phyloP scores from a whole-genome alignment of 2,888 invertebrate genomes.

The Lamellibrachia satsuma region DNA sequence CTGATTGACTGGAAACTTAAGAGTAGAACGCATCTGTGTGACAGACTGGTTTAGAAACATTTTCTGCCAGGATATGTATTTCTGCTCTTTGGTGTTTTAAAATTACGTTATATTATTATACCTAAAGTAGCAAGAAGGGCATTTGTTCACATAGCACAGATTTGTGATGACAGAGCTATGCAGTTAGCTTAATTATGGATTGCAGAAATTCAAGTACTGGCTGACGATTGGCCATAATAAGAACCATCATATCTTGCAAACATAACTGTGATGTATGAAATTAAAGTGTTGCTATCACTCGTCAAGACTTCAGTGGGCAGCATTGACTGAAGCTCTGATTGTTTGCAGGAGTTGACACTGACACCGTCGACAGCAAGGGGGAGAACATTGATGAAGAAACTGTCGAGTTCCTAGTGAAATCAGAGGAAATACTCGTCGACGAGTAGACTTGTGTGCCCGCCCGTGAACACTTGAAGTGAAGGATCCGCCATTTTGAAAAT shows the following conservation, averaged over 20 bases:
- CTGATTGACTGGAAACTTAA: too few species aligned
- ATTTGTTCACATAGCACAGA: too few species aligned
- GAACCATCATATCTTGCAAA: not conserved
- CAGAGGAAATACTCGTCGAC: constrained; percentile 77
- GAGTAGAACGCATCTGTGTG: too few species aligned
- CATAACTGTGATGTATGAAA: not conserved
- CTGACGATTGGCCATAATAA: not conserved
- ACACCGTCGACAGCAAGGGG: constrained; percentile 81
- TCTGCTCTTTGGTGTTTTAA: too few species aligned
- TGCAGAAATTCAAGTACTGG: not conserved
- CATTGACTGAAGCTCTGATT: not conserved
- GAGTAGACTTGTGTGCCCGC: constrained; percentile 48
- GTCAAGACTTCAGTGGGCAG: not conserved
- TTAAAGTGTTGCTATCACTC: not conserved
- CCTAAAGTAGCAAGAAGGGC: too few species aligned
- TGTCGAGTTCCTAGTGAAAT: constrained; percentile 96
- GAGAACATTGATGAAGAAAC: constrained; percentile 89
- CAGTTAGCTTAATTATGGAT: not conserved
- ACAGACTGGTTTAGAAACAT: too few species aligned
- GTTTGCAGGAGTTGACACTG: constrained; percentile 86
- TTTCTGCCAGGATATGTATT: too few species aligned
- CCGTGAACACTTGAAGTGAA: not conserved
- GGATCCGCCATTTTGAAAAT: constrained; percentile 29
- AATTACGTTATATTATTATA: too few species aligned
- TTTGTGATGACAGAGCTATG: too few species aligned